phyloP scores from a whole-genome alignment of 1,140 invertebrate species.

The Drosophila navojoa region DNA sequence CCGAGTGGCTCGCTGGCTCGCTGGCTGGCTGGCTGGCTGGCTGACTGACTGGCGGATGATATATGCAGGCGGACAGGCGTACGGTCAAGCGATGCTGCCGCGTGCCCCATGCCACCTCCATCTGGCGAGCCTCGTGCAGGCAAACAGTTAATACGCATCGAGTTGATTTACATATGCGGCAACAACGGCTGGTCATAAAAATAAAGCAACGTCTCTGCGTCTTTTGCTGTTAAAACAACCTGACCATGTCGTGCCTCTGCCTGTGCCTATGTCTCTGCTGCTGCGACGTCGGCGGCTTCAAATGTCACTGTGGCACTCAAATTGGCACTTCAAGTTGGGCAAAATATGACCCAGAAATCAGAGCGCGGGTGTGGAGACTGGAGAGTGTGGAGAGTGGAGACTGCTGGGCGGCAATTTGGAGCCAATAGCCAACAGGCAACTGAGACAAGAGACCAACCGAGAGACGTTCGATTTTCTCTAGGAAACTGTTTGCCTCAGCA shows the following conservation, averaged over 20 bases:
- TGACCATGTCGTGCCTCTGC: conserved; percentile 65
- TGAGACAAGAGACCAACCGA: neutral
- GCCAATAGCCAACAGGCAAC: neutral
- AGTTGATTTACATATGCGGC: conserved; percentile 73
- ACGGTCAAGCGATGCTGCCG: neutral
- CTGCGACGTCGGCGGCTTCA: conserved; percentile 64
- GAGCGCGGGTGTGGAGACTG: conserved; percentile 31
- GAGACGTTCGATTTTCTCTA: conserved; percentile 52
- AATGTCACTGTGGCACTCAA: conserved; percentile 66
- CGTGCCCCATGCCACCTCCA: neutral
- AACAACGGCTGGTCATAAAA: conserved; percentile 60
- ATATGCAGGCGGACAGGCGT: too few species aligned
- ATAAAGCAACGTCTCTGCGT: conserved; percentile 46
- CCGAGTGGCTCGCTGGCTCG: neutral
- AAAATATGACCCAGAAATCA: conserved; percentile 77
- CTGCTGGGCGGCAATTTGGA: conserved; percentile 49
- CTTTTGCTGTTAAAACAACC: conserved; percentile 69
- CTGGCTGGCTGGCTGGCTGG: too few species aligned
- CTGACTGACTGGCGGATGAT: too few species aligned
- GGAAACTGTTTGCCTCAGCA: conserved; percentile 57
- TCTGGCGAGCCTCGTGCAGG: neutral
- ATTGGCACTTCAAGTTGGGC: conserved; percentile 57
- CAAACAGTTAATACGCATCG: conserved; percentile 45
- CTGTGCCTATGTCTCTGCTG: conserved; percentile 19
- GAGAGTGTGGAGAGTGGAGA: conserved; percentile 48